Percentiles rank a stretch among this genome's conserved stretches.
These are phyloP conservation scores for Hirundichthys speculiger DNA, from an alignment of 2,113 vertebrate genomes.

Conservation along the genomic window DNA sequence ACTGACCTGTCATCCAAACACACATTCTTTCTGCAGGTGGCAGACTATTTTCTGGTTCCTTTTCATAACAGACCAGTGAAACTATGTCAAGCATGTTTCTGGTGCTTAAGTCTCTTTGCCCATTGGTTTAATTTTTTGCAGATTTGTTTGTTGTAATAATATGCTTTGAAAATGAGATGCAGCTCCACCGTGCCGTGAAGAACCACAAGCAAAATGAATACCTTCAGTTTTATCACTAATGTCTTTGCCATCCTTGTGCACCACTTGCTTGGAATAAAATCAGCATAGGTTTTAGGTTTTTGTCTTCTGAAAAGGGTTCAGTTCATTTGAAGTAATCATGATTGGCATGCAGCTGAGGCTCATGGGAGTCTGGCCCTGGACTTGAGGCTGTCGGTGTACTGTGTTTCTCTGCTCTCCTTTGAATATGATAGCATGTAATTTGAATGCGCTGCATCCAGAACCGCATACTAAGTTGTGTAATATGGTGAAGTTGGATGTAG, in stretches of 20 bases:
- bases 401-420: slow-evolving; percentile 42
- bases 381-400: slow-evolving; percentile 33
- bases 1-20: slow-evolving; percentile 52
- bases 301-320: slow-evolving; percentile 50
- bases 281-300: slow-evolving; percentile 40
- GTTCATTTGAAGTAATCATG: slow-evolving; percentile 48
- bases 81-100: slow-evolving; percentile 57
- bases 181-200: not conserved
- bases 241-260: slow-evolving; percentile 22
- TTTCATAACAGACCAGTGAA: slow-evolving; percentile 38
- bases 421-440: slow-evolving; percentile 79
- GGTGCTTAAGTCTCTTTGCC: slow-evolving; percentile 20
- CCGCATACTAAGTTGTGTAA: slow-evolving; percentile 72
- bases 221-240: slow-evolving; percentile 22
- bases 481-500: slow-evolving; percentile 54
- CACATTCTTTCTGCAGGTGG: slow-evolving; percentile 64
- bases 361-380: slow-evolving; percentile 47
- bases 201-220: slow-evolving; percentile 7
- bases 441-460: slow-evolving; percentile 74
- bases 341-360: slow-evolving; percentile 61
- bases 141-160: slow-evolving; percentile 39
- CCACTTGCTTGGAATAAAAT: not conserved
- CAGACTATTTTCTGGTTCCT: slow-evolving; percentile 58
- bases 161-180: slow-evolving; percentile 11
- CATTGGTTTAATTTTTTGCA: slow-evolving; percentile 29